phyloP scores from a whole-genome alignment of 2,113 vertebrate species.

The Salvelinus namaycush region DNA sequence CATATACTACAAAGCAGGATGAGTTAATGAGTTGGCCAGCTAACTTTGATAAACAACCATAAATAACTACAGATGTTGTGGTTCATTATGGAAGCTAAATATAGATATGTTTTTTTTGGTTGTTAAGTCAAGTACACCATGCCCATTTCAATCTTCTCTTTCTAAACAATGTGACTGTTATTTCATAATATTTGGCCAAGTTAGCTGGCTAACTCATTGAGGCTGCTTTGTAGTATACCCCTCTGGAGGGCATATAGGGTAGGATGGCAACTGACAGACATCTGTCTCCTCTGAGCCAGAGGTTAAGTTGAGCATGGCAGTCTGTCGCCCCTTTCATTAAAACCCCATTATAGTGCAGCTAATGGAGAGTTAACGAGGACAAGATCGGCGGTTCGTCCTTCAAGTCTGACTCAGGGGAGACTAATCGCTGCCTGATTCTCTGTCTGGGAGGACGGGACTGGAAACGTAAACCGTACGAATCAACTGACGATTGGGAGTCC shows the following conservation, averaged over 20 bases:
- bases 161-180: too few relatives aligned
- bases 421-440: constrained; percentile 41
- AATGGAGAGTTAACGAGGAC: constrained; percentile 66
- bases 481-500: not conserved
- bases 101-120: too few relatives aligned
- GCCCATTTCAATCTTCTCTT: too few relatives aligned
- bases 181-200: too few relatives aligned
- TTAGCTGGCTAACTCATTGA: too few relatives aligned
- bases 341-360: constrained; percentile 55
- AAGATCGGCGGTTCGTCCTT: constrained; percentile 53
- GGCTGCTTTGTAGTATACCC: too few relatives aligned
- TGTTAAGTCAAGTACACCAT: too few relatives aligned
- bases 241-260: not conserved
- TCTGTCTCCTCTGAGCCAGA: constrained; percentile 25
- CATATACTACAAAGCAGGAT: too few relatives aligned
- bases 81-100: too few relatives aligned
- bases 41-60: too few relatives aligned
- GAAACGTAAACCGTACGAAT: not conserved
- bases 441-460: not conserved
- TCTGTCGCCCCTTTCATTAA: constrained; percentile 59
- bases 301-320: constrained; percentile 44
- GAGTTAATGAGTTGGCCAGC: too few relatives aligned
- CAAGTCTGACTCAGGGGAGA: constrained; percentile 53
- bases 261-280: constrained; percentile 17
- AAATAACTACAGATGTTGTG: too few relatives aligned